These are phyloP conservation scores for Colistium nudipinnis DNA, from an alignment of 2,113 vertebrate genomes.

Conservation along the genomic window DNA sequence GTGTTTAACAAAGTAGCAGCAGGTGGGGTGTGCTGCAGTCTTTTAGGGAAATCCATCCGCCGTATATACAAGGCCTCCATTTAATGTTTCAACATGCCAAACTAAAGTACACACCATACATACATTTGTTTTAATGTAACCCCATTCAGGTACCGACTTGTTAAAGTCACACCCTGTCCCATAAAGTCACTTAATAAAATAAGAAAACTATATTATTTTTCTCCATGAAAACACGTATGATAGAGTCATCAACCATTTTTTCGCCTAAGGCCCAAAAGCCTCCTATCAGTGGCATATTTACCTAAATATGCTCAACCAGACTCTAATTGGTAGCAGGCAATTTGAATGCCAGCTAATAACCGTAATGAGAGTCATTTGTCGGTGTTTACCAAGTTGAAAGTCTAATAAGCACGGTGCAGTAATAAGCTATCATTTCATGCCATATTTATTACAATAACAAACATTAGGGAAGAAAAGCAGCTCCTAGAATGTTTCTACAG, in stretches of 20 bases:
- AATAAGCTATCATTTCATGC: conserved; percentile 56
- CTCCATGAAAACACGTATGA: neutral
- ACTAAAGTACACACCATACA: neutral
- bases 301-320: conserved; percentile 47
- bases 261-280: neutral
- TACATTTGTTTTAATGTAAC: neutral
- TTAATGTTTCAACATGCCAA: neutral
- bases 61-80: neutral
- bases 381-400: conserved; percentile 34
- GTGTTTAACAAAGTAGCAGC: conserved; percentile 24
- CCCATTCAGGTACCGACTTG: neutral
- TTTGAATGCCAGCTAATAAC: conserved; percentile 53
- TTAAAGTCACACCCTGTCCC: neutral
- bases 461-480: conserved; percentile 27
- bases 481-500: conserved; percentile 5
- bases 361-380: conserved; percentile 58
- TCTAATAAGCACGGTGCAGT: conserved; percentile 18
- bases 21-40: conserved; percentile 9
- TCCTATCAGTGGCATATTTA: conserved; percentile 32
- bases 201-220: neutral
- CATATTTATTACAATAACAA: conserved; percentile 58
- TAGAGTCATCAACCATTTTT: conserved; percentile 6
- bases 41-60: neutral
- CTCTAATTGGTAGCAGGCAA: conserved; percentile 36
- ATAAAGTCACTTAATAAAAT: neutral